Conservation (phyloP, 1,140 invertebrate species). For the Neodiprion fabricii region DNA sequence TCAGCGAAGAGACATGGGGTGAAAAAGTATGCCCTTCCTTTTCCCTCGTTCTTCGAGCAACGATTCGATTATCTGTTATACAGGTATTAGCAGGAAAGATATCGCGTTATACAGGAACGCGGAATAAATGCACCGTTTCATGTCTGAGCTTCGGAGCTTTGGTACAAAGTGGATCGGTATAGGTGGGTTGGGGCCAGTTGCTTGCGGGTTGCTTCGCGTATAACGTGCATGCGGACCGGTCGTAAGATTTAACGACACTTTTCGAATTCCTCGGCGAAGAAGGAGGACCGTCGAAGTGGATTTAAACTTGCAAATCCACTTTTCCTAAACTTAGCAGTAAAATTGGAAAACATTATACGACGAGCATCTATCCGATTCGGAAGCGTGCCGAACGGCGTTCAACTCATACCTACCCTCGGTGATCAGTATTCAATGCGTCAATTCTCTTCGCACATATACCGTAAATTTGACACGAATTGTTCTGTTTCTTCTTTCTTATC, state of each 20-base stretch:
- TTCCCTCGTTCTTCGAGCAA: too few relatives aligned
- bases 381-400: too few relatives aligned
- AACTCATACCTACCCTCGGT: neutral
- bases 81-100: too few relatives aligned
- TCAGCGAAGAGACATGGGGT: too few relatives aligned
- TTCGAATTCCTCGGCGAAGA: neutral
- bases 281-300: neutral
- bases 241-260: slow-evolving; percentile 5
- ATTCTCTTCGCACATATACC: neutral
- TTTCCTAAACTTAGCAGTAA: neutral
- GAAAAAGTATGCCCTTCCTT: too few relatives aligned
- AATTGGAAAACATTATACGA: neutral
- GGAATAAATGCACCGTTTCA: neutral
- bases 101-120: too few relatives aligned
- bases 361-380: too few relatives aligned
- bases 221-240: neutral
- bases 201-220: neutral
- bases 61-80: too few relatives aligned
- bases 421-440: neutral
- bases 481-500: neutral
- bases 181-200: neutral
- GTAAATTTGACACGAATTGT: neutral
- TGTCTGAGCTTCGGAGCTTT: neutral
- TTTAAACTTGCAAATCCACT: slow-evolving; percentile 5
- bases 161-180: neutral